Evolutionary conservation across 2,797 vertebrate species (phyloP).

Genomic region (Scarus forsteni): DNA sequence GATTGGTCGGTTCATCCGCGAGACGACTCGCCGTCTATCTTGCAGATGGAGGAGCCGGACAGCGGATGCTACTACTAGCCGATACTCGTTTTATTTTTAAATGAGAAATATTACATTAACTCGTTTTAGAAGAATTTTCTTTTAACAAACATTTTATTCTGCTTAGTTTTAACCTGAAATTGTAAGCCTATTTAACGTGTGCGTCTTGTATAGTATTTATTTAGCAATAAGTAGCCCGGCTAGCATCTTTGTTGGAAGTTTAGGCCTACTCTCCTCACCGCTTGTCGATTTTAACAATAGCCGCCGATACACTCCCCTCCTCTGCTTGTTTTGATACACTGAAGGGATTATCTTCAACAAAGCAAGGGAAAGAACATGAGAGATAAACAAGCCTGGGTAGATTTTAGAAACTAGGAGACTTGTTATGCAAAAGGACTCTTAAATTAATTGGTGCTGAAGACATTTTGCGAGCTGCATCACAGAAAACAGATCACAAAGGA

Average conservation of each 20-base stretch:
- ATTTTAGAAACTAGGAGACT: conserved; percentile 62
- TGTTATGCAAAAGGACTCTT: conserved; percentile 66
- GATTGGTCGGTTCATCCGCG: conserved; percentile 76
- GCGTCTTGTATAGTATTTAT: conserved; percentile 77
- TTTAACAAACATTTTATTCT: conserved; percentile 22
- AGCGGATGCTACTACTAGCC: conserved; percentile 69
- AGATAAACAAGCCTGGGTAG: conserved; percentile 23
- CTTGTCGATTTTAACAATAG: conserved; percentile 88
- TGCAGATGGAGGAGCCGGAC: conserved; percentile 79
- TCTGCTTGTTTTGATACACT: conserved; percentile 51
- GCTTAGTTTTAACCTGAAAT: conserved; percentile 20
- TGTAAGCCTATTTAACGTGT: conserved; percentile 37
- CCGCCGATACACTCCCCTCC: conserved; percentile 61
- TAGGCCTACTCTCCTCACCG: conserved; percentile 77
- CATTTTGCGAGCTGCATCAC: conserved; percentile 57
- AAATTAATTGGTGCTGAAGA: conserved; percentile 55
- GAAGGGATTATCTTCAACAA: conserved; percentile 22
- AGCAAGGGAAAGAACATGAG: conserved; percentile 47
- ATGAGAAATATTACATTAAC: conserved; percentile 73
- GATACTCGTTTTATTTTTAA: conserved; percentile 78
- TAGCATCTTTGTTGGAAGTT: conserved; percentile 82
- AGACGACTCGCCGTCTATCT: conserved; percentile 68
- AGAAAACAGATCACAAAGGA: conserved; percentile 73
- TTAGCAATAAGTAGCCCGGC: conserved; percentile 57
- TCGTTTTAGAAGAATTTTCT: conserved; percentile 33